Evolutionary conservation across 1,140 invertebrate species (phyloP), one percentile per base, ranked within the genome.

Genomic region (Drosophila teissieri): DNA sequence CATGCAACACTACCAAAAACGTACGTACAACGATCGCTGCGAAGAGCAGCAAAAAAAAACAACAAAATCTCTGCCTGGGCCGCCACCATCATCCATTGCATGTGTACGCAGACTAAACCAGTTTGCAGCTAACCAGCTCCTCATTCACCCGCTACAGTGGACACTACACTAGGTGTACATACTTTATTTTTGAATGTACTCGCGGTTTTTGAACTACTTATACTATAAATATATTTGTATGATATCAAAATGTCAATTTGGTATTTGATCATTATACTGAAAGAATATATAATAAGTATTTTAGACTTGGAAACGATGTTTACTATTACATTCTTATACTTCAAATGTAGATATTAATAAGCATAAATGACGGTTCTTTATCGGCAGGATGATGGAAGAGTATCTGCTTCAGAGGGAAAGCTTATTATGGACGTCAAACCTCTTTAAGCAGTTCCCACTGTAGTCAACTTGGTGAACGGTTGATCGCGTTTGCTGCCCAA

Each of bases 61-160:
- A 75, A 76, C 48, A 60, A 76, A 76, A 76, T 76, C 62, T 76
- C 73, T 24, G 73, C 73, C 62, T 76, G 61, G 44, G 60, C 76
- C 53, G 73, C 73, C 73, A 67, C 73, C 73, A 56, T 55, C 68
- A 55, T 58, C 62, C 73, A 65, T 76, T 76, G 73, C 73, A 76
- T 76, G 73, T 76, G 73, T 76, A 76, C 73, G 73, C 73, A 76
- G 73, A 60, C 44, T 77, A 77, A 77, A 77, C 73, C 73, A 77
- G 73, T 77, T 77, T 75, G 61, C 37, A 75, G 62, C 61, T 76
- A 76, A 75, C 73, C 73, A 76, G 73, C 73, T 75, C 48, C 73
- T 57, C 60, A 73, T 74, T 74, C 61, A 48, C 54, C 52, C 19
- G 40, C 27, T 70, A 70, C 68, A 70, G 68, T 70, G 27, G 11